Percentiles rank a stretch among this genome's conserved stretches.
Evolutionary conservation across 2,797 vertebrate species (phyloP).

Genomic region (Emys orbicularis): DNA sequence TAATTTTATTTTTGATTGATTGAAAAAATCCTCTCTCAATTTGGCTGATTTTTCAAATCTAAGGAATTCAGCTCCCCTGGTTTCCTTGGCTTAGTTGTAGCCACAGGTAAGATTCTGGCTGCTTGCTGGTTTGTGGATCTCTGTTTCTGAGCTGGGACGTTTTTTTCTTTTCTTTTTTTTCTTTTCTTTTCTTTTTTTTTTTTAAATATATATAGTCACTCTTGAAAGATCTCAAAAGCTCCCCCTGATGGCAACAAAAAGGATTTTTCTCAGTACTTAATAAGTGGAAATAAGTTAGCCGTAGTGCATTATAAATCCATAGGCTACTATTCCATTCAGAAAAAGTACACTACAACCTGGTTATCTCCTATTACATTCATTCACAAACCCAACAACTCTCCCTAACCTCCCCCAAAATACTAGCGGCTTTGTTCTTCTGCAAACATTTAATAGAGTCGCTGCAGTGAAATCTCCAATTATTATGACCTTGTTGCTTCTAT

Average conservation of each 20-base stretch:
- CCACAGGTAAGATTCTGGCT: constrained; percentile 87
- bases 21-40: constrained; percentile 56
- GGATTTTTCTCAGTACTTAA: constrained; percentile 74
- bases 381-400: not conserved
- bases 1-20: constrained; percentile 59
- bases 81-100: constrained; percentile 80
- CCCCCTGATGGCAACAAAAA: constrained; percentile 85
- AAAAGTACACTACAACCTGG: not conserved
- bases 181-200: not conserved
- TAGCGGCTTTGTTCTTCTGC: accelerated
- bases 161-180: not conserved
- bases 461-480: not conserved
- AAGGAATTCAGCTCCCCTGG: constrained; percentile 82
- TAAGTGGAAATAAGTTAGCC: constrained; percentile 74
- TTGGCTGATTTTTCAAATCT: constrained; percentile 52
- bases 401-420: not conserved
- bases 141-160: constrained; percentile 87
- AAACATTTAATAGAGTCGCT: accelerated
- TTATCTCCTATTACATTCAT: not conserved
- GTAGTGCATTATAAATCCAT: constrained; percentile 5
- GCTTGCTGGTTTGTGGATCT: constrained; percentile 81
- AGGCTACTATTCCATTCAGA: constrained; percentile 6
- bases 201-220: constrained; percentile 47
- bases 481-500: not conserved
- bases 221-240: constrained; percentile 85